Evolutionary conservation across 2,888 invertebrate species (phyloP), one percentile per base, ranked within the genome.

Genomic region (Baronia brevicornis): DNA sequence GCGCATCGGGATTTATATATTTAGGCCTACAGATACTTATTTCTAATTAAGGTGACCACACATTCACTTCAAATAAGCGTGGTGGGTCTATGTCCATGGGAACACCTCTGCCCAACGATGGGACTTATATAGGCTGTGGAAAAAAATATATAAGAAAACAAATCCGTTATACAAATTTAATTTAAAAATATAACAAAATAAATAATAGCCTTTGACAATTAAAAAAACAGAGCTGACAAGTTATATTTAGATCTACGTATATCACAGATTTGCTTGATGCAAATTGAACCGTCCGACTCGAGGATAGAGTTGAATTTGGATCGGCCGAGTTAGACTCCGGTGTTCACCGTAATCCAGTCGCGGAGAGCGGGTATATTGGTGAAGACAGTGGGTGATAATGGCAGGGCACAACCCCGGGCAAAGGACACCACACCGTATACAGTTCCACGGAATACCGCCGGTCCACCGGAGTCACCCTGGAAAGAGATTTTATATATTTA

Each of bases 391-490:
- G 85, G 85, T 0, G 82, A 82, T 1, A 84, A 67, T 1, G 84
- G 82, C 19, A 78, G 54, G 0, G 84, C 85, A 35, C 85, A 84
- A 25, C 84, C 84, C 41, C 84, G 56, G 0, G 84, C 84, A 43
- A 82, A 84, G 0, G 85, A 85, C 4, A 84, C 80, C 20, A 85
- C 72, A 3, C 85, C 85, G 25, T 70, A 75, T 0, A 72, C 84
- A 1, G 68, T 73, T 6, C 74, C 73, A n/a, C 84, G 52, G 45
- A 77, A 80, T 19, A 82, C 79, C 1, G 84, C 85, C 2, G 84
- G 84, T 0, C 84, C 84, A 2, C 84, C 84, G 0, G 84, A 79
- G 27, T 84, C 84, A 4, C 84, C 84, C 85, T 85, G 65, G 6
- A 65, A 67, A 26, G 12, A 23, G 4, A 11, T 3, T 5, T 14